Evolutionary conservation across 2,888 invertebrate genomes (phyloP).

Genomic region (Cetonia aurata): DNA sequence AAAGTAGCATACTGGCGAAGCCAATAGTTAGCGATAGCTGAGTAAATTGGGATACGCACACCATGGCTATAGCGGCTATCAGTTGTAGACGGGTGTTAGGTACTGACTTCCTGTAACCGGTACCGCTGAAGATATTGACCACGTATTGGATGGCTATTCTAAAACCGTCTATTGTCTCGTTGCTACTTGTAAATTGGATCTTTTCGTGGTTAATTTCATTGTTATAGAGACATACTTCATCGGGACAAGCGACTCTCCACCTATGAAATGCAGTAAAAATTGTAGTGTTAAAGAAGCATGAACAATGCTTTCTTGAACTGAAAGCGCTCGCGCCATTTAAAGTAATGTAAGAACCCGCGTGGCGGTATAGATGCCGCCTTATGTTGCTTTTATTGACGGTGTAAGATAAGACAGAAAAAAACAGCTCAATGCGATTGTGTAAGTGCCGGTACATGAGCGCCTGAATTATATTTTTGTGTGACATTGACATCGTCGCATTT

Average conservation of each 20-base stretch:
- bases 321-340: too few relatives aligned
- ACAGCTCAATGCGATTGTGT: background rate
- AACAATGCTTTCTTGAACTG: too few relatives aligned
- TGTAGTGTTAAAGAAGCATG: background rate
- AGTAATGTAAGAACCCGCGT: too few relatives aligned
- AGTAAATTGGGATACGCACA: slow-evolving; percentile 28
- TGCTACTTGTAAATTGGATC: background rate
- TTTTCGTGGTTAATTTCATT: slow-evolving; percentile 26
- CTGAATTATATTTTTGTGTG: background rate
- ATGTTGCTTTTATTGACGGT: too few relatives aligned
- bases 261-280: background rate
- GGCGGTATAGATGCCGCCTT: too few relatives aligned
- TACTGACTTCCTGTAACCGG: slow-evolving; percentile 39
- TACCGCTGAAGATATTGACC: slow-evolving; percentile 45
- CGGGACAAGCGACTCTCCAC: slow-evolving; percentile 39
- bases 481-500: background rate
- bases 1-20: slow-evolving; percentile 41
- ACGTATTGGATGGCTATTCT: slow-evolving; percentile 41
- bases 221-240: slow-evolving; percentile 21
- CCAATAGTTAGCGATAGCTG: slow-evolving; percentile 31
- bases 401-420: too few relatives aligned
- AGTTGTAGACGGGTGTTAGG: slow-evolving; percentile 23
- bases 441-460: too few relatives aligned
- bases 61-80: slow-evolving; percentile 25
- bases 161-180: slow-evolving; percentile 7